Percentiles rank a stretch among this genome's conserved stretches.
These are phyloP conservation scores for Lacanobia oleracea DNA, from an alignment of 2,888 invertebrate genomes.

Conservation along the genomic window DNA sequence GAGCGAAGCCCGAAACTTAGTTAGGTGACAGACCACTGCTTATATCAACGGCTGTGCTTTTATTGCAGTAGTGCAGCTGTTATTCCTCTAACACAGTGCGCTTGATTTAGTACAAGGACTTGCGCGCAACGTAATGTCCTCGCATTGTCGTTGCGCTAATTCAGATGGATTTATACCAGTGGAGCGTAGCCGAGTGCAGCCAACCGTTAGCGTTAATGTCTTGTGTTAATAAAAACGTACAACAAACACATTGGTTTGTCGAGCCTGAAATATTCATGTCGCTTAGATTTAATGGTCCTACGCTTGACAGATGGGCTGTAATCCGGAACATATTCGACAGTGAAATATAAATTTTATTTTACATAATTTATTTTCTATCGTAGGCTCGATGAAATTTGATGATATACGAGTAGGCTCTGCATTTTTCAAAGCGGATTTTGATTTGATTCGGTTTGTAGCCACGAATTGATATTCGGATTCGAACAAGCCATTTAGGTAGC, in stretches of 20 bases:
- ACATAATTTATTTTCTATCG: constrained; percentile 68
- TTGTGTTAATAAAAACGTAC: constrained; percentile 77
- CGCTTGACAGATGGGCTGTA: constrained; percentile 82
- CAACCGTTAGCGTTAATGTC: constrained; percentile 73
- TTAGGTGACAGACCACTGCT: constrained; percentile 42
- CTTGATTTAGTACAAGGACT: constrained; percentile 81
- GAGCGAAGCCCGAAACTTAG: constrained; percentile 34
- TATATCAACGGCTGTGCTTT: constrained; percentile 52
- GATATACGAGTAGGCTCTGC: constrained; percentile 35
- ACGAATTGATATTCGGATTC: constrained; percentile 52
- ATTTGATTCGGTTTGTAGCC: constrained; percentile 47
- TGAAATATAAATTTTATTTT: constrained; percentile 70
- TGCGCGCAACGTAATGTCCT: constrained; percentile 75
- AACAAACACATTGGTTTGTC: constrained; percentile 71
- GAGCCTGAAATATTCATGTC: constrained; percentile 80
- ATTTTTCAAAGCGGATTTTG: constrained; percentile 41
- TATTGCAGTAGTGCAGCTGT: constrained; percentile 63
- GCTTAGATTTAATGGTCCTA: constrained; percentile 84
- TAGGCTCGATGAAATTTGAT: constrained; percentile 48
- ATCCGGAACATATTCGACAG: constrained; percentile 78
- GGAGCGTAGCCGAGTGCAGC: constrained; percentile 71
- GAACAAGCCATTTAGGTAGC: constrained; percentile 35
- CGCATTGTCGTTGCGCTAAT: constrained; percentile 79
- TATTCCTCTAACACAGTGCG: constrained; percentile 70
- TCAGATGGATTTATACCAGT: constrained; percentile 81